Percentiles rank a stretch among this genome's conserved stretches.
Evolutionary conservation across 2,113 vertebrate genomes (phyloP).

Genomic region (Atrichornis clamosus): DNA sequence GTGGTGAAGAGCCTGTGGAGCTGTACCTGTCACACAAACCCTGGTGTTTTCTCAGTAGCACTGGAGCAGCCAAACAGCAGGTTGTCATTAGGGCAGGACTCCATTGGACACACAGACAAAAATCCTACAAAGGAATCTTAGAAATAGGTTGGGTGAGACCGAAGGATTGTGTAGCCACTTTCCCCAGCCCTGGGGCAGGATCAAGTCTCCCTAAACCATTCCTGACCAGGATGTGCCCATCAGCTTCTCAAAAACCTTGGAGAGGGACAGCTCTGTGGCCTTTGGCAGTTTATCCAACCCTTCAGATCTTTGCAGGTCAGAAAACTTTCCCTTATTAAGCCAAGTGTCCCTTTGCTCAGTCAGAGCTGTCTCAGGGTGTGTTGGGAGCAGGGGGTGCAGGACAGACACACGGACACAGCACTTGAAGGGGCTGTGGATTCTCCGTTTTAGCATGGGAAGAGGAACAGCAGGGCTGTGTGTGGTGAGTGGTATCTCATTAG

Average conservation of each 20-base stretch:
- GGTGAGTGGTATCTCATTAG: background rate
- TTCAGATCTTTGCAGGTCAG: background rate
- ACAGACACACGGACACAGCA: fast-evolving
- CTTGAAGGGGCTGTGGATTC: background rate
- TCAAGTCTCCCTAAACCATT: background rate
- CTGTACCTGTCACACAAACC: background rate
- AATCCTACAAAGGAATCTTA: background rate
- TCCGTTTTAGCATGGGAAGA: background rate
- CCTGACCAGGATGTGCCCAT: background rate
- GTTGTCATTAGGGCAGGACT: background rate
- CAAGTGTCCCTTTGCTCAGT: background rate
- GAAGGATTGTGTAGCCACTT: background rate
- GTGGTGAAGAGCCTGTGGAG: background rate
- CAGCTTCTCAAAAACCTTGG: fast-evolving
- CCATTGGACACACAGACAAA: background rate
- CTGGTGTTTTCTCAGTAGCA: background rate
- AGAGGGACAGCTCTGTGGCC: background rate
- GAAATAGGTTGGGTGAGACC: background rate
- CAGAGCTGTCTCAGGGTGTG: fast-evolving
- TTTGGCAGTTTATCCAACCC: background rate
- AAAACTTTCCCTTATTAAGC: background rate
- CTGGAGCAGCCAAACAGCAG: background rate
- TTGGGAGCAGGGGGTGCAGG: background rate
- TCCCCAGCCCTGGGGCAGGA: background rate
- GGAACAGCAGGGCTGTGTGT: background rate